Conservation (phyloP, 2,113 vertebrate species). For the Epinephelus lanceolatus region DNA sequence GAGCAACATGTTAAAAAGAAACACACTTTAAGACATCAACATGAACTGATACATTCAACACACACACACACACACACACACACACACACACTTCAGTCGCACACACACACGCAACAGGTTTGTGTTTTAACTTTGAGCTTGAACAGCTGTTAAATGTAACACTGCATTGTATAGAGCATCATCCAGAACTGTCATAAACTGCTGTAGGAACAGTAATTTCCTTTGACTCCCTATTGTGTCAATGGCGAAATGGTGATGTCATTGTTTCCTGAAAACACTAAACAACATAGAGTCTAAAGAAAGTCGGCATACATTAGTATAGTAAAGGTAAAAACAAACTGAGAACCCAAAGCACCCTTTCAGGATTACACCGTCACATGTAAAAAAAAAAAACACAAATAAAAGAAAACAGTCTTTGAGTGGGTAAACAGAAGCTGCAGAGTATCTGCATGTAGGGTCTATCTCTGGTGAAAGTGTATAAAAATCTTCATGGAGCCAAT, state of each 20-base stretch:
- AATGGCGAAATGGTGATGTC: not conserved
- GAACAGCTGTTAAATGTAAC: conserved; percentile 66
- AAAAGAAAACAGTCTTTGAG: conserved; percentile 53
- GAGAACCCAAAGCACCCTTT: conserved; percentile 66
- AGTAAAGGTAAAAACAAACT: conserved; percentile 69
- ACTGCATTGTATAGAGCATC: conserved; percentile 67
- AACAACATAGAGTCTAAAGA: conserved; percentile 8
- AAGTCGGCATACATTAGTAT: conserved; percentile 42
- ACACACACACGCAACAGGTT: conserved; percentile 32
- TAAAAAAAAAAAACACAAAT: conserved; percentile 32
- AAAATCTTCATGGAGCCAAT: conserved; percentile 45
- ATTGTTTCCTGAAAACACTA: not conserved
- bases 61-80: not conserved
- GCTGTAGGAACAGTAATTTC: not conserved
- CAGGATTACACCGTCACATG: conserved; percentile 43
- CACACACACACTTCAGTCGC: not conserved
- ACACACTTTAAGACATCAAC: conserved; percentile 35
- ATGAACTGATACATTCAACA: conserved; percentile 35
- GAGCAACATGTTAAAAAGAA: conserved; percentile 50
- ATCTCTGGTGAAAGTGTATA: conserved; percentile 46
- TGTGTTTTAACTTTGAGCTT: conserved; percentile 61
- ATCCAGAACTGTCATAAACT: conserved; percentile 33
- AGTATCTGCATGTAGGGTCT: conserved; percentile 48
- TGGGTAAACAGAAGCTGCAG: conserved; percentile 54
- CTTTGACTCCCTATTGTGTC: not conserved